These are phyloP conservation scores for Ctenicera cuprea DNA, from an alignment of 2,888 invertebrate species.

Conservation along the genomic window DNA sequence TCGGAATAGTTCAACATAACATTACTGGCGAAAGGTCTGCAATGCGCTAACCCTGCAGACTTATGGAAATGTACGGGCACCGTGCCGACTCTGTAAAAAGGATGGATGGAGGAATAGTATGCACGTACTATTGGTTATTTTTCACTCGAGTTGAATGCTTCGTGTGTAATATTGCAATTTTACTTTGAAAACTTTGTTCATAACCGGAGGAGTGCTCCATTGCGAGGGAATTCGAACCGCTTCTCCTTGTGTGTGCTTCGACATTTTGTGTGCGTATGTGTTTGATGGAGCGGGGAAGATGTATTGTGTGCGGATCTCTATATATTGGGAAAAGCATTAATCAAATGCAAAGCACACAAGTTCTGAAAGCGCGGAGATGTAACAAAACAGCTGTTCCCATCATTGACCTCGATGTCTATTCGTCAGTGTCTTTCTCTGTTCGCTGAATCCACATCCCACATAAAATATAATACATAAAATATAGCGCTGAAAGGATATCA, in stretches of 20 bases:
- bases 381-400: constrained; percentile 50
- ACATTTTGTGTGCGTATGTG: constrained; percentile 37
- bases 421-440: constrained; percentile 40
- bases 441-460: constrained; percentile 1
- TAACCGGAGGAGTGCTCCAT: constrained; percentile 13
- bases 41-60: constrained; percentile 49
- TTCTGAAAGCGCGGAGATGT: constrained; percentile 49
- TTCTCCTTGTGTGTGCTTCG: constrained; percentile 7
- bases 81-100: constrained; percentile 26
- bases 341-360: constrained; percentile 55
- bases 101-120: constrained; percentile 23
- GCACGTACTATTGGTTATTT: constrained; percentile 35
- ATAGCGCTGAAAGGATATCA: constrained; percentile 16
- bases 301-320: constrained; percentile 47
- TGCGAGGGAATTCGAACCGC: background rate
- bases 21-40: constrained; percentile 55
- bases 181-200: constrained; percentile 27
- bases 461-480: background rate
- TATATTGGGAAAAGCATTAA: constrained; percentile 57
- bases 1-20: constrained; percentile 54
- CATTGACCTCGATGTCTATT: constrained; percentile 49
- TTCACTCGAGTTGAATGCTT: constrained; percentile 22
- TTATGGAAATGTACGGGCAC: constrained; percentile 42
- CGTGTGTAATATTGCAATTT: constrained; percentile 30
- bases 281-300: constrained; percentile 50